Evolutionary conservation across 1,140 invertebrate genomes (phyloP).

Genomic region (Ladona fulva): DNA sequence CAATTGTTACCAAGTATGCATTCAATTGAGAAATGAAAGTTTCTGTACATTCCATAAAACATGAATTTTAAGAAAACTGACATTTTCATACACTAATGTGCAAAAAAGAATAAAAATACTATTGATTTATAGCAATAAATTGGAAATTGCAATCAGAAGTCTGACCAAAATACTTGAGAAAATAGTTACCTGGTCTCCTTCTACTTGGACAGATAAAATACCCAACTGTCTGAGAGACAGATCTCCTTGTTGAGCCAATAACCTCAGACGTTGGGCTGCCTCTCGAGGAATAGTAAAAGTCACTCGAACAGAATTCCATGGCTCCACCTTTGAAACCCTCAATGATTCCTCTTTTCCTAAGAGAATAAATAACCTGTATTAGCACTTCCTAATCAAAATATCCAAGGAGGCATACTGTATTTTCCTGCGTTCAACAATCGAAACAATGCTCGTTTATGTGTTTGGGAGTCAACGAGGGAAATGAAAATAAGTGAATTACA

Average conservation of each 20-base stretch:
- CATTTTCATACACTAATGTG: too few relatives aligned
- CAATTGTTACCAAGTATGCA: too few relatives aligned
- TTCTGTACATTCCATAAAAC: too few relatives aligned
- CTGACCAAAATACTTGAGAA: too few relatives aligned
- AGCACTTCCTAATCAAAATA: background rate
- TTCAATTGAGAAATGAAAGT: too few relatives aligned
- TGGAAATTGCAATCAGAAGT: too few relatives aligned
- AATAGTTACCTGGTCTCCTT: constrained; percentile 75
- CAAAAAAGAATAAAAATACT: too few relatives aligned
- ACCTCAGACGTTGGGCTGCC: constrained; percentile 78
- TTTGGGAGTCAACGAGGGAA: background rate
- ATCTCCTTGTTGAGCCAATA: constrained; percentile 82
- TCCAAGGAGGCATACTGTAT: too few relatives aligned
- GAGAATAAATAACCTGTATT: constrained; percentile 12
- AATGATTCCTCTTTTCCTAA: constrained; percentile 42
- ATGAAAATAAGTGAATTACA: constrained; percentile 21
- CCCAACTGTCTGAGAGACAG: constrained; percentile 78
- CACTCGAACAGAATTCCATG: constrained; percentile 95
- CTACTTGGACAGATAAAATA: constrained; percentile 90
- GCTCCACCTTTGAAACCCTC: constrained; percentile 79
- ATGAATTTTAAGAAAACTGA: too few relatives aligned
- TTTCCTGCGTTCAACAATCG: too few relatives aligned
- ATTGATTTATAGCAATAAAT: too few relatives aligned
- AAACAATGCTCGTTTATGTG: too few relatives aligned
- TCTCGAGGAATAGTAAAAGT: constrained; percentile 93